A percentile compares a stretch with the other conserved stretches of the same genome.
Evolutionary conservation across 2,113 vertebrate genomes (phyloP).

Genomic region (Lutjanus erythropterus): DNA sequence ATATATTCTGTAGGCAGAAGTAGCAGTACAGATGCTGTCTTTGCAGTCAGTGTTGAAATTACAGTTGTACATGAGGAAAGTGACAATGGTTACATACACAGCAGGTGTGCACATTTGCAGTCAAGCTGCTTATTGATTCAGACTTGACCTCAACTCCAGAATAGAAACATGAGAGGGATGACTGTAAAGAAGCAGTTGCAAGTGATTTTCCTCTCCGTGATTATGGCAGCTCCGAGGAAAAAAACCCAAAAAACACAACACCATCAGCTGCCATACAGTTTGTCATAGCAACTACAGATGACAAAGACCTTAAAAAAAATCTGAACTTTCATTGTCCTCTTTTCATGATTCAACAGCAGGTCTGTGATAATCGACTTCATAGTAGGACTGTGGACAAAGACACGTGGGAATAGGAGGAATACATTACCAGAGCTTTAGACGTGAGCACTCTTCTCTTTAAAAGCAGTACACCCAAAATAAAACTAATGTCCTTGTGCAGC

Average conservation of each 20-base stretch:
- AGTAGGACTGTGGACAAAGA: background rate
- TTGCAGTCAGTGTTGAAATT: background rate
- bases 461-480: background rate
- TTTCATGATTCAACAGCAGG: constrained; percentile 11
- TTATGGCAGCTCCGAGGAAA: constrained; percentile 17
- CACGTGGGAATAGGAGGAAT: background rate
- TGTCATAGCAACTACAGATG: constrained; percentile 26
- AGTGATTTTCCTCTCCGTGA: background rate
- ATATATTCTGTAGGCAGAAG: background rate
- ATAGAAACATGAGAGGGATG: background rate
- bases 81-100: background rate
- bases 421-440: background rate
- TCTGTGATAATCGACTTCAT: background rate
- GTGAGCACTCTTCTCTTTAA: background rate
- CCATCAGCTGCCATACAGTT: background rate
- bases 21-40: background rate
- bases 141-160: background rate
- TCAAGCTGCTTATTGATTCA: background rate
- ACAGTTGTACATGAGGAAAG: background rate
- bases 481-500: constrained; percentile 9
- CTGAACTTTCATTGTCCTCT: background rate
- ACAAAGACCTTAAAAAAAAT: constrained; percentile 11
- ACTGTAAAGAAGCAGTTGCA: background rate
- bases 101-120: background rate
- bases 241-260: background rate